A percentile compares a stretch with the other conserved stretches of the same genome.
phyloP scores from a whole-genome alignment of 2,888 invertebrate species.

The Habroteleia sp. region DNA sequence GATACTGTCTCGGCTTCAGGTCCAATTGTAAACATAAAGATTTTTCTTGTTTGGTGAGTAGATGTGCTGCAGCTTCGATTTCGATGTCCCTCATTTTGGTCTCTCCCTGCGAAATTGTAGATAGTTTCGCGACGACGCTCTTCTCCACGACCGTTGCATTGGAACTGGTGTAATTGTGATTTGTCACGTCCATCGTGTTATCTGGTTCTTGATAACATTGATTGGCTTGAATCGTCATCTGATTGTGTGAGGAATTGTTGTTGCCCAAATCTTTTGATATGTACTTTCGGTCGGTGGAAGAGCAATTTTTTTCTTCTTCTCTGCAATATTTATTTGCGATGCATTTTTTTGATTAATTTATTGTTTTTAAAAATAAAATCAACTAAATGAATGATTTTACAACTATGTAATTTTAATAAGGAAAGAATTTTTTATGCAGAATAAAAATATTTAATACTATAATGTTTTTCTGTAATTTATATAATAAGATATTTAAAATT shows the following conservation, averaged over 20 bases:
- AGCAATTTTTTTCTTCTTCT: slow-evolving; percentile 89
- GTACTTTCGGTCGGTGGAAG: slow-evolving; percentile 93
- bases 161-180: slow-evolving; percentile 73
- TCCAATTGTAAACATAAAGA: slow-evolving; percentile 83
- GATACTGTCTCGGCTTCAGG: slow-evolving; percentile 92
- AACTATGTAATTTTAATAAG: background rate
- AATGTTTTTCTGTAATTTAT: too few relatives aligned
- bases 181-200: slow-evolving; percentile 76
- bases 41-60: slow-evolving; percentile 79
- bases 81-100: slow-evolving; percentile 75
- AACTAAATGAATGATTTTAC: background rate
- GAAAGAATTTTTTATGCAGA: too few relatives aligned
- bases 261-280: slow-evolving; percentile 84
- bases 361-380: too few relatives aligned
- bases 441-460: too few relatives aligned
- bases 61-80: slow-evolving; percentile 78
- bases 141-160: slow-evolving; percentile 78
- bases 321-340: slow-evolving; percentile 82
- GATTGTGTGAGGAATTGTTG: slow-evolving; percentile 78
- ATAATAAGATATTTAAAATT: too few relatives aligned
- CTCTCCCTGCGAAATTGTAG: slow-evolving; percentile 66
- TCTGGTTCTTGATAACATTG: slow-evolving; percentile 77
- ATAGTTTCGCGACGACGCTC: slow-evolving; percentile 72
- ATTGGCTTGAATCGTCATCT: slow-evolving; percentile 80
- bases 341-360: too few relatives aligned